phyloP scores from a whole-genome alignment of 2,113 vertebrate genomes.

The Grantiella picta region DNA sequence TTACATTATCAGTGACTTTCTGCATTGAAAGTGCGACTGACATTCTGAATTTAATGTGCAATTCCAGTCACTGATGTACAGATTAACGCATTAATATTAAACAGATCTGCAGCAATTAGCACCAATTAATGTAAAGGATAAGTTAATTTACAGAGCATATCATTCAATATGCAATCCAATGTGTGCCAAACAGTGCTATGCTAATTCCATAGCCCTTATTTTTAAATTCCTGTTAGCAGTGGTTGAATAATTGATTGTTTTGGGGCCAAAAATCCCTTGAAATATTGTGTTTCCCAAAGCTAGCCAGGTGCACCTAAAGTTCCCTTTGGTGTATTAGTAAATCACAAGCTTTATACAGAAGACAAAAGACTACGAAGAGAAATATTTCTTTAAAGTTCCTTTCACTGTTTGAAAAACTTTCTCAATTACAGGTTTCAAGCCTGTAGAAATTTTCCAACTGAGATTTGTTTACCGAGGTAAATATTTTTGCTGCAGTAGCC shows the following conservation, averaged over 20 bases:
- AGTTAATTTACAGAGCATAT: constrained; percentile 39
- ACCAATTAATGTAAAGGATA: constrained; percentile 54
- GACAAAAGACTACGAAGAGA: not conserved
- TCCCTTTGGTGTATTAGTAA: not conserved
- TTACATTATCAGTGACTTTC: not conserved
- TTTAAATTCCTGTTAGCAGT: not conserved
- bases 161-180: not conserved
- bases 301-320: not conserved
- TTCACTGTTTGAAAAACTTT: not conserved
- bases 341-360: not conserved
- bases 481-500: not conserved
- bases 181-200: not conserved
- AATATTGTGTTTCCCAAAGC: not conserved
- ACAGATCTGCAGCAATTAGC: constrained; percentile 25
- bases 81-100: constrained; percentile 53
- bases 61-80: constrained; percentile 8
- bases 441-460: not conserved
- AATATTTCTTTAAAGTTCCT: not conserved
- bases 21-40: not conserved
- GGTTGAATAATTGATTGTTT: not conserved
- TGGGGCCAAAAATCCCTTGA: not conserved
- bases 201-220: not conserved
- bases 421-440: not conserved
- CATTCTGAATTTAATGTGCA: constrained; percentile 7
- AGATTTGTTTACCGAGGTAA: not conserved